phyloP scores from a whole-genome alignment of 92 coral and sea anemone species.

The Hydrozoanthus gracilis region DNA sequence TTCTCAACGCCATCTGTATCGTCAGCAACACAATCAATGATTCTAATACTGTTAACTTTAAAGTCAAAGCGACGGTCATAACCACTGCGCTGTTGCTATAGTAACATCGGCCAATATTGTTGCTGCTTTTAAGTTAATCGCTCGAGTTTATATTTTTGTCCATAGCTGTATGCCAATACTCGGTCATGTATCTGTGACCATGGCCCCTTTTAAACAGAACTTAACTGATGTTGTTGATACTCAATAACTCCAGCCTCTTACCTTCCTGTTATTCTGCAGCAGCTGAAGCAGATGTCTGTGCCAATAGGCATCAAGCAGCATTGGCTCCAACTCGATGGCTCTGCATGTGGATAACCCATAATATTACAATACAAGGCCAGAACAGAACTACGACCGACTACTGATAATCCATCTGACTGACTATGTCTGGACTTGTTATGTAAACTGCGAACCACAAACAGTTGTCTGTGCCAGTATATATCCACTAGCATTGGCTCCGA shows the following conservation, averaged over 20 bases:
- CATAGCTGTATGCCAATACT: no score
- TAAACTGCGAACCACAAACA: slow-evolving; percentile 33
- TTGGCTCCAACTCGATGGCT: slow-evolving; percentile 87
- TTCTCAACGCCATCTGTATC: not conserved
- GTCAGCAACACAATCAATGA: not conserved
- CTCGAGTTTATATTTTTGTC: no score
- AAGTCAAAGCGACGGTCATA: no score
- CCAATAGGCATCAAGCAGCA: slow-evolving; percentile 92
- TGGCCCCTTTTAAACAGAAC: no score
- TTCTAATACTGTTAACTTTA: no score
- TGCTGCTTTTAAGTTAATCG: no score
- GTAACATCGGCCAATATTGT: no score
- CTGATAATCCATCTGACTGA: not conserved
- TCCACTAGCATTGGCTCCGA: slow-evolving; percentile 88
- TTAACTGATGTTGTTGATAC: not conserved
- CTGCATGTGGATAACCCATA: slow-evolving; percentile 40
- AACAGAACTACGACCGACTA: not conserved
- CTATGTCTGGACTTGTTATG: not conserved
- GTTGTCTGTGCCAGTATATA: slow-evolving; percentile 97
- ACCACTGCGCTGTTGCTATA: no score
- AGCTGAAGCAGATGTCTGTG: slow-evolving; percentile 94
- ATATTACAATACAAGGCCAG: not conserved
- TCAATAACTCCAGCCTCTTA: slow-evolving; percentile 8
- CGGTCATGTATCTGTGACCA: no score
- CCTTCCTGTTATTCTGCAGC: slow-evolving; percentile 87